Evolutionary conservation across 2,113 vertebrate species (phyloP), one percentile per base, ranked within the genome.

Genomic region (Misgurnus anguillicaudatus): DNA sequence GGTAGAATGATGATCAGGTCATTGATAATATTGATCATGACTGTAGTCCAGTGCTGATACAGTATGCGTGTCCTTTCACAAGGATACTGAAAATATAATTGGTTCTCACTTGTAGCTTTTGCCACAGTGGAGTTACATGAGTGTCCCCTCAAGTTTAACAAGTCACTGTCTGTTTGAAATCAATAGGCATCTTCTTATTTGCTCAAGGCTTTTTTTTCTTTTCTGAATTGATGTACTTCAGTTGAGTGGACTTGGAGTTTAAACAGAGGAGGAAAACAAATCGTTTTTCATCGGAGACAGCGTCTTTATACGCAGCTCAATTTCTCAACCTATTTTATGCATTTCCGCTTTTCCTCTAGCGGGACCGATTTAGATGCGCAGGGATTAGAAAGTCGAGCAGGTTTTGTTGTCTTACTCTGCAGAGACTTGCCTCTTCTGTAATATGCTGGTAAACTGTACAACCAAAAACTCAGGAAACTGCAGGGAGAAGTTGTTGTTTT

Each of bases 251-350:
- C 65, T 21, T 19, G 42, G 8, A 36, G 61, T 80, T 75, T 79
- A 65, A 75, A 48, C 58, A 42, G 71, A 53, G 68, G 45, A 76
- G 77, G 75, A 87, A 80, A 75, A 68, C 51, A 83, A 86, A 84
- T 87, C 36, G 85, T 89, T 84, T 87, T 85, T 89, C 85, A 88
- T 9, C 64, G 68, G 36, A 57, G 86, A 84, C 77, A 82, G 77
- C 69, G 62, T 80, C 83, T 78, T 64, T 75, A 84, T 78, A 76
- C 80, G 39, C 63, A 63, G 5, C 85, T 87, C 84, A 71, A 81
- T 85, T 86, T 82, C 81, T 80, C 77, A 77, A 67, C 42, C 31
- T 51, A 82, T 75, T 82, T 68, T 63, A 39, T 85, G 72, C 77
- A 77, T 79, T 75, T 48, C 77, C 75, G 57, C 0, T 39, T 53